Evolutionary conservation across 2,888 invertebrate genomes (phyloP), one percentile per base, ranked within the genome.

Genomic region (Alviniconcha strummeri): DNA sequence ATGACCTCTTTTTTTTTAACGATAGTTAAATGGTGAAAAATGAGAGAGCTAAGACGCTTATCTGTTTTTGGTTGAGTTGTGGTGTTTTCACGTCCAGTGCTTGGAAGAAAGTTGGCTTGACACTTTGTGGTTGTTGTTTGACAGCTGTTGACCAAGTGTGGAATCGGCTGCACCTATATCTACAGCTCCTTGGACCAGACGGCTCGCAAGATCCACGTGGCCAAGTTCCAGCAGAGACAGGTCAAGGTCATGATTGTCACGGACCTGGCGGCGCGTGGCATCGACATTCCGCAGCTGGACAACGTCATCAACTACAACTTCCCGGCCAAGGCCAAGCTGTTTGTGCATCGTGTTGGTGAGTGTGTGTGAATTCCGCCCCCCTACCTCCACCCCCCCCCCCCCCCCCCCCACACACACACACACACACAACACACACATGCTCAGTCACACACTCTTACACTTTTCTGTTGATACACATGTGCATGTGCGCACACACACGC

Each of bases 291-390:
- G 0, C 96, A 97, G 85, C 94, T 99, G 88, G 99, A 99, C 92
- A 97, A 96, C 88, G 99, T 99, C 67, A 97, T 99, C 83, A 99
- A 99, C 94, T 97, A 96, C 91, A 97, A 99, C 95, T 99, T 99
- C 93, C 99, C 99, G 0, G 97, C 98, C 0, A 99, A 98, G 93
- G 96, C 98, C 0, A 99, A 99, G 94, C 95, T 99, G 54, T 99
- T 99, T 94, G 97, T 99, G 56, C 99, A 99, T 94, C 95, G 99
- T 95, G 99, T 99, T 85, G 99, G 99, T 97, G 92, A 95, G 96
- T 94, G 36, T 9, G 72, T 72, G 13, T 52, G 72, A 36, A n/a
- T 7, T 4, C 69, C 4, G 4, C 1, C 69, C 69, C 13, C 19
- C 19, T 52, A 6, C 72, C 69, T 4, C 69, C 4, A 5, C 1